Conservation (phyloP, 1,140 invertebrate species). For the Micrasema minimum region DNA sequence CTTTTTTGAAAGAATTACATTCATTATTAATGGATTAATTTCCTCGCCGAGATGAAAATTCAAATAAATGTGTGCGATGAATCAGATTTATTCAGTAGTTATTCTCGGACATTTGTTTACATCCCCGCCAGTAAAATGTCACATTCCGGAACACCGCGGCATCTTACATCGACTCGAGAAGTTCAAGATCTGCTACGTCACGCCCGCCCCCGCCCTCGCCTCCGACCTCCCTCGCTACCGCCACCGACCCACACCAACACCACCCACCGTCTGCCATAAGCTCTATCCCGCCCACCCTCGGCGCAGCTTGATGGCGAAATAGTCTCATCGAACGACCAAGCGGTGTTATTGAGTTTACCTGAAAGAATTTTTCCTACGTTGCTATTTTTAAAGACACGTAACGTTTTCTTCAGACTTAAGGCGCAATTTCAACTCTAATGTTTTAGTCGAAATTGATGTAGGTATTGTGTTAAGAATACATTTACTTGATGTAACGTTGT, state of each 20-base stretch:
- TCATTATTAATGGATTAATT: too few relatives aligned
- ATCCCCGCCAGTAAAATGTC: background rate
- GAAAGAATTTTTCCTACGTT: background rate
- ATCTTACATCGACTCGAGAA: slow-evolving; percentile 4
- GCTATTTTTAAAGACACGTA: too few relatives aligned
- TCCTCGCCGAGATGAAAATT: too few relatives aligned
- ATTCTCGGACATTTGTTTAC: background rate
- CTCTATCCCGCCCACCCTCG: too few relatives aligned
- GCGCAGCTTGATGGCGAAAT: slow-evolving; percentile 10
- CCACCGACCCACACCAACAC: background rate
- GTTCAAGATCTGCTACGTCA: slow-evolving; percentile 37
- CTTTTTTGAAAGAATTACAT: too few relatives aligned
- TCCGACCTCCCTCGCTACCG: background rate
- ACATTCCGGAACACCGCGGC: slow-evolving; percentile 6
- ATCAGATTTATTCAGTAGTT: background rate
- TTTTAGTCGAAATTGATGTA: too few relatives aligned
- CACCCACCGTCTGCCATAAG: slow-evolving; percentile 1
- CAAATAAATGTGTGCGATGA: too few relatives aligned
- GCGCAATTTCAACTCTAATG: too few relatives aligned
- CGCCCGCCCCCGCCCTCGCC: background rate
- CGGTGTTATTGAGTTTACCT: slow-evolving; percentile 9
- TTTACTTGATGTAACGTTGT: too few relatives aligned
- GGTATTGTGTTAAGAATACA: too few relatives aligned
- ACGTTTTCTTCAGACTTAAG: too few relatives aligned
- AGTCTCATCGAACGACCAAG: background rate